Percentiles rank a stretch among this genome's conserved stretches.
These are phyloP conservation scores for Oreonectes daqikongensis DNA, from an alignment of 2,797 vertebrate genomes.

Conservation along the genomic window DNA sequence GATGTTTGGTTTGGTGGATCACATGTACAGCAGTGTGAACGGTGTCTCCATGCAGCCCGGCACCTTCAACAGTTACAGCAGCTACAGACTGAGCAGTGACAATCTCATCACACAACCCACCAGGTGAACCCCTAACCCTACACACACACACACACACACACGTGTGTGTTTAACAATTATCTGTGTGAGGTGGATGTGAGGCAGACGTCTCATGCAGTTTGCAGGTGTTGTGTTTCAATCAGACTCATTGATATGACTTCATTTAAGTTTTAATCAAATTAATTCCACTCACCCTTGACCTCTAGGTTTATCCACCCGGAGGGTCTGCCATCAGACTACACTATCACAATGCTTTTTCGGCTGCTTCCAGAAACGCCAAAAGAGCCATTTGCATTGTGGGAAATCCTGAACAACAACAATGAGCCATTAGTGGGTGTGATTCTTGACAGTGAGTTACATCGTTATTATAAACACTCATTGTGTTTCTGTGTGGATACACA, in stretches of 20 bases:
- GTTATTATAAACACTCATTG: background rate
- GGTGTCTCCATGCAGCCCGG: slow-evolving; percentile 95
- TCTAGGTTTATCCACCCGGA: slow-evolving; percentile 90
- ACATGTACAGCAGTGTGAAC: slow-evolving; percentile 82
- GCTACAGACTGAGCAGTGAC: slow-evolving; percentile 87
- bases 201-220: no score
- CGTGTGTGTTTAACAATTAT: background rate
- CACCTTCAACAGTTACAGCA: slow-evolving; percentile 91
- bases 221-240: no score
- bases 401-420: slow-evolving; percentile 88
- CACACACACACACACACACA: slow-evolving; percentile 26
- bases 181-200: no score
- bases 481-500: no score
- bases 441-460: slow-evolving; percentile 87
- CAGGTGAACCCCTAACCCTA: slow-evolving; percentile 74
- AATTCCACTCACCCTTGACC: slow-evolving; percentile 1
- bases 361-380: slow-evolving; percentile 88
- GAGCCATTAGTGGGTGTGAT: slow-evolving; percentile 93
- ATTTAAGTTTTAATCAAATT: no score
- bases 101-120: slow-evolving; percentile 91
- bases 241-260: no score
- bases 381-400: slow-evolving; percentile 96
- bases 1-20: slow-evolving; percentile 90
- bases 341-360: slow-evolving; percentile 89
- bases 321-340: slow-evolving; percentile 94